Base-by-base conservation (phyloP, 2,888 invertebrate species). In the Alsophila aescularia region DNA sequence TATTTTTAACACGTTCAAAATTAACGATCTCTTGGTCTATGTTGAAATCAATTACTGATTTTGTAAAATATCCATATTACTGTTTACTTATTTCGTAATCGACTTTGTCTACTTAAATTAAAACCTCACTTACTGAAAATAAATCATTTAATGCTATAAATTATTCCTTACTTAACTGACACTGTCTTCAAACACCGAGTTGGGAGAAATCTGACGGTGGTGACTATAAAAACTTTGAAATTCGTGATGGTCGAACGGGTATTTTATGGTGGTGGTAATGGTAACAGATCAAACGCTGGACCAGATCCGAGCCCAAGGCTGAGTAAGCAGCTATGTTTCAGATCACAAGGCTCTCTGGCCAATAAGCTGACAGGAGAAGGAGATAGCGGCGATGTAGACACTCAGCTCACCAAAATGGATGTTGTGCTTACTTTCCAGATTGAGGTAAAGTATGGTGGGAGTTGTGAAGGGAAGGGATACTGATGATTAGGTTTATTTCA, bases 361-460 rank as follows among this genome's bases (percentile, higher is more conserved):
- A 91, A 91, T 83, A 97, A 98, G 92, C 93, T 98, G 87, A 99
- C 99, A 85, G 98, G 98, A 77, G 97, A 98, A 65, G 98, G 97
- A 43, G 98, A 98, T 83, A 96, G 97, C 41, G 98, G 98, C 50
- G 99, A 99, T 84, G 96, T 96, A 73, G 98, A 99, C 87, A 96
- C 98, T 42, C 97, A 97, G 78, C 94, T 99, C 60, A 98, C 98
- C 66, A 99, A 99, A 94, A 95, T 98, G 93, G 99, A 99, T 93
- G 99, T 99, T 71, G 98, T 98, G 52, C 94, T 99, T 71, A 97
- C 98, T 61, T 99, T 99, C 92, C 98, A 98, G 86, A 93, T 99
- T 68, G 98, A 99, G 95, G 97, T 98, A 93, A 93, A 82, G 60
- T 62, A 37, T 48, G 7, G 36, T 5, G 14, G 21, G 3, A 42